These are phyloP conservation scores for Elachura formosa DNA, from an alignment of 2,113 vertebrate genomes.

Conservation along the genomic window DNA sequence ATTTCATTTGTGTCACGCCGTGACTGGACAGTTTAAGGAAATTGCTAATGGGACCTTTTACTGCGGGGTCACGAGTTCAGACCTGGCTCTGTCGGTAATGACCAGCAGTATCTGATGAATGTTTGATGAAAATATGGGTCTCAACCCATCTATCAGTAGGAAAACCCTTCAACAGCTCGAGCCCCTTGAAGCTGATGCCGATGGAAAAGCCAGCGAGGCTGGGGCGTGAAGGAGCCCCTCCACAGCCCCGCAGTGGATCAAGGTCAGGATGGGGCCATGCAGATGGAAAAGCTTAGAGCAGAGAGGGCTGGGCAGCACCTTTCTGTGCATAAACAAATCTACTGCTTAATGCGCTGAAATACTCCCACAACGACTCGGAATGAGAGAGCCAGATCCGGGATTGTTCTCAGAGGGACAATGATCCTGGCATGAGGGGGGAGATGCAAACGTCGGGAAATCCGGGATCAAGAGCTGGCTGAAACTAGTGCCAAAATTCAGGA, in stretches of 20 bases:
- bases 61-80: conserved; percentile 56
- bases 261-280: conserved; percentile 13
- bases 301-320: not conserved
- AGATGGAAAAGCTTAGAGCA: conserved; percentile 35
- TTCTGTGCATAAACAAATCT: not conserved
- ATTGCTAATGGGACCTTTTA: conserved; percentile 61
- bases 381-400: not conserved
- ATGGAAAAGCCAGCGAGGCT: not conserved
- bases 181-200: not conserved
- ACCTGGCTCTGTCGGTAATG: conserved; percentile 43
- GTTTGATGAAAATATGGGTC: conserved; percentile 58
- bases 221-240: not conserved
- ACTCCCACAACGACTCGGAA: not conserved
- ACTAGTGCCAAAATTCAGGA: not conserved
- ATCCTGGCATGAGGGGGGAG: not conserved
- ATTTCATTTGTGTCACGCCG: conserved; percentile 6
- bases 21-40: conserved; percentile 48
- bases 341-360: not conserved
- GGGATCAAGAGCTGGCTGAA: not conserved
- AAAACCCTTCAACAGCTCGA: conserved; percentile 44
- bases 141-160: conserved; percentile 42
- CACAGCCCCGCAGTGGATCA: not conserved
- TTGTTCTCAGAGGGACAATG: conserved; percentile 20
- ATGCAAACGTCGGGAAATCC: conserved; percentile 1
- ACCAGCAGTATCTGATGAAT: conserved; percentile 50